These are phyloP conservation scores for Oscheius sp. DNA, from an alignment of 2,888 invertebrate genomes.

Conservation along the genomic window DNA sequence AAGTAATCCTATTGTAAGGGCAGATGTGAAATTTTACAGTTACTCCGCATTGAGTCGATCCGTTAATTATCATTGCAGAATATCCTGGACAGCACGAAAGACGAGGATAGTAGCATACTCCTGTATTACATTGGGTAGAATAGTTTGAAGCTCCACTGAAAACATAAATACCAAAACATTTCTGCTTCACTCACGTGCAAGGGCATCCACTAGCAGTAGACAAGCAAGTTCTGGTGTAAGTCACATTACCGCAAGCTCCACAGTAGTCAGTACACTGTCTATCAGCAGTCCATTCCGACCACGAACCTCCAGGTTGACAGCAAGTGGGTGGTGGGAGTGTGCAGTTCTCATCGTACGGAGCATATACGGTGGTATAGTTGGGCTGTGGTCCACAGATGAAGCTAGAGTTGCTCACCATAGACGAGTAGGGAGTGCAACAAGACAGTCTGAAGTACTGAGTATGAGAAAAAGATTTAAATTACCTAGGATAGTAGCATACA, in stretches of 20 bases:
- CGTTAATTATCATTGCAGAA: slow-evolving; percentile 25
- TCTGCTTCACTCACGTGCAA: slow-evolving; percentile 40
- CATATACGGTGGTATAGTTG: slow-evolving; percentile 11
- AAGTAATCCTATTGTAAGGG: not conserved
- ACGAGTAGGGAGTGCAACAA: slow-evolving; percentile 45
- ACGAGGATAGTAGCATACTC: slow-evolving; percentile 39
- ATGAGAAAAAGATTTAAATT: too few relatives aligned
- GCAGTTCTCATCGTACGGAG: slow-evolving; percentile 23
- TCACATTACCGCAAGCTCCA: slow-evolving; percentile 53
- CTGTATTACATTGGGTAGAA: slow-evolving; percentile 30
- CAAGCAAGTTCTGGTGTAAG: slow-evolving; percentile 45
- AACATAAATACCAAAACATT: not conserved
- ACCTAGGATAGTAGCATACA: slow-evolving; percentile 48
- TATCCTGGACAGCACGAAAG: slow-evolving; percentile 40
- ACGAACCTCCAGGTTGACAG: slow-evolving; percentile 38
- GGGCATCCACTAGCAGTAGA: slow-evolving; percentile 49
- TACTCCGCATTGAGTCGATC: slow-evolving; percentile 4
- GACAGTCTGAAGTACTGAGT: slow-evolving; percentile 17
- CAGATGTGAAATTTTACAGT: not conserved
- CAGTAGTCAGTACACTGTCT: slow-evolving; percentile 51
- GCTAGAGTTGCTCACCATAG: slow-evolving; percentile 39
- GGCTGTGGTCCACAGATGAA: slow-evolving; percentile 48
- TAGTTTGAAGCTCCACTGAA: slow-evolving; percentile 19
- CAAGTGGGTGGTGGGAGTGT: slow-evolving; percentile 21
- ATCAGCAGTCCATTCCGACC: slow-evolving; percentile 47